Evolutionary conservation across 2,797 vertebrate genomes (phyloP).

Genomic region (Tenualosa ilisha): DNA sequence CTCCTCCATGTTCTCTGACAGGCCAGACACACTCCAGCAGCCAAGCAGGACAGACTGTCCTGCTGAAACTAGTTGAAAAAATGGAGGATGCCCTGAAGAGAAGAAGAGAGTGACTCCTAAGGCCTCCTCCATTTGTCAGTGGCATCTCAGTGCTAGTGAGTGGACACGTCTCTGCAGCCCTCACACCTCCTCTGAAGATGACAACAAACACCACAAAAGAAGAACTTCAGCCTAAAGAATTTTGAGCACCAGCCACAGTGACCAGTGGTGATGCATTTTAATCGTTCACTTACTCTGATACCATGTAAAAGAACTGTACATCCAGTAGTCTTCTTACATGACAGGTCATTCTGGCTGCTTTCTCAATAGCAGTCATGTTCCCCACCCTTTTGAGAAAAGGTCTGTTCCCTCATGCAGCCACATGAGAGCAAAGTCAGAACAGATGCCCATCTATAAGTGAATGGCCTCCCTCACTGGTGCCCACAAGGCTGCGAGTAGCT

Average conservation of each 20-base stretch:
- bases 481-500: neutral
- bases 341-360: neutral
- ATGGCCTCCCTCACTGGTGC: neutral
- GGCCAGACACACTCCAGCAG: conserved; percentile 65
- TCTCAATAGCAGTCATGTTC: neutral
- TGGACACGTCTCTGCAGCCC: conserved; percentile 46
- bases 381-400: neutral
- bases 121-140: conserved; percentile 75
- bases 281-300: neutral
- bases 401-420: neutral
- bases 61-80: conserved; percentile 37
- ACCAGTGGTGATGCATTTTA: neutral
- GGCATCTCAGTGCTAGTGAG: conserved; percentile 64
- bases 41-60: conserved; percentile 64
- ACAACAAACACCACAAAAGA: conserved; percentile 51
- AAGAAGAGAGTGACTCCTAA: conserved; percentile 65
- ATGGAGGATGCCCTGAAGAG: conserved; percentile 56
- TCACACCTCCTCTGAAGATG: conserved; percentile 49
- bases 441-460: conserved; percentile 20
- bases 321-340: neutral
- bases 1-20: conserved; percentile 55
- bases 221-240: neutral
- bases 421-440: neutral
- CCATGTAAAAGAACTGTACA: neutral
- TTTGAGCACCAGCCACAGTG: neutral